A percentile compares a stretch with the other conserved stretches of the same genome.
Conservation (phyloP, 2,113 vertebrate genomes). For the Glaucidium brasilianum region DNA sequence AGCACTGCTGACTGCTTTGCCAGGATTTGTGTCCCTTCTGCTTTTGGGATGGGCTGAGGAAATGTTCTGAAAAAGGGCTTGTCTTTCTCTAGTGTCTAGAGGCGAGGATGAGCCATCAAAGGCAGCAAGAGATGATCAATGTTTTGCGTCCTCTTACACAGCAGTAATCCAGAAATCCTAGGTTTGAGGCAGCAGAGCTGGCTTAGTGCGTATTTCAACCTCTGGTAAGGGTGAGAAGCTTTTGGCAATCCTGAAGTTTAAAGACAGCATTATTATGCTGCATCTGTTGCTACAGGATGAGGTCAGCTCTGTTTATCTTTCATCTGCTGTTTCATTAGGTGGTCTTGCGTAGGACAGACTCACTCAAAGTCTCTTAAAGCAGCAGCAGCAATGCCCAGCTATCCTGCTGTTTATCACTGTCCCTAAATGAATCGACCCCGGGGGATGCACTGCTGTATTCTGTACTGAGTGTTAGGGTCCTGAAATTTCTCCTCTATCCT, state of each 20-base stretch:
- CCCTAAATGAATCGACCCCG: neutral
- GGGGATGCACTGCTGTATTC: neutral
- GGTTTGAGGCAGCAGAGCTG: neutral
- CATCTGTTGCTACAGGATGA: neutral
- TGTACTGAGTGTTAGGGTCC: neutral
- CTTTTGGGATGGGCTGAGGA: neutral
- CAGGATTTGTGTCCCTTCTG: neutral
- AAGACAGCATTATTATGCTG: neutral
- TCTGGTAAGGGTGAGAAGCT: neutral
- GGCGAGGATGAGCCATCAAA: neutral
- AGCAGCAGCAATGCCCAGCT: neutral
- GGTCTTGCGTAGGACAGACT: neutral
- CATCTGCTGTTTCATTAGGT: conserved; percentile 33
- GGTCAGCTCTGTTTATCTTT: conserved; percentile 37
- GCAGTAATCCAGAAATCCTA: neutral
- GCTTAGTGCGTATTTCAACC: neutral
- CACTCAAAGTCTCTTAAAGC: neutral
- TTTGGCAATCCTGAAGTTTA: neutral
- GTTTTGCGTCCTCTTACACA: neutral
- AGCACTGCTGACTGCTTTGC: neutral
- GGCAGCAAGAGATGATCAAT: neutral
- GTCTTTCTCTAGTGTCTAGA: neutral
- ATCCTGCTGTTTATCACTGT: neutral
- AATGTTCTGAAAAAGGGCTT: neutral
- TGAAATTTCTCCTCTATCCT: neutral